phyloP scores from a whole-genome alignment of 2,797 vertebrate species.

The Rhinichthys osculus region DNA sequence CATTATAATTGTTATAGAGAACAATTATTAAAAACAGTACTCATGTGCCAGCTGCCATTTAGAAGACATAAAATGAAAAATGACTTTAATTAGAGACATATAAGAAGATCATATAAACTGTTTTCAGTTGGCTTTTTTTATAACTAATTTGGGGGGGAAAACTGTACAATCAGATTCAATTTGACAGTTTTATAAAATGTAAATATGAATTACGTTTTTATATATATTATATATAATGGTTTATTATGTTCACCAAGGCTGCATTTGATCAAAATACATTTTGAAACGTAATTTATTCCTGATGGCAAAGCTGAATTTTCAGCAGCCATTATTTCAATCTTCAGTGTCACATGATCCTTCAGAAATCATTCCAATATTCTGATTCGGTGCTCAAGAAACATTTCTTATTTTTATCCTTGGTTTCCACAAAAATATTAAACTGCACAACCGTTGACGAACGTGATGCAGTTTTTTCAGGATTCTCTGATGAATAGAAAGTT shows the following conservation, averaged over 20 bases:
- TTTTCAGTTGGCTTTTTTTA: background rate
- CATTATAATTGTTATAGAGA: slow-evolving; percentile 24
- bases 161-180: background rate
- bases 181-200: background rate
- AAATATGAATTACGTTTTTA: background rate
- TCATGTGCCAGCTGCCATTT: slow-evolving; percentile 31
- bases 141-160: background rate
- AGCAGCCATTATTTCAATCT: background rate
- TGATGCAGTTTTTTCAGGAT: background rate
- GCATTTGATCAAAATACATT: background rate
- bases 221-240: background rate
- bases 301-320: background rate
- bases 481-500: background rate
- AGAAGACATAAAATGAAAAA: background rate
- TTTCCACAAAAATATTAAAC: no score
- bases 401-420: background rate
- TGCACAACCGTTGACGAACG: no score
- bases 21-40: slow-evolving; percentile 48
- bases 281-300: background rate
- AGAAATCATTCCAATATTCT: background rate
- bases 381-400: background rate
- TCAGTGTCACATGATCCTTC: background rate
- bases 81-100: background rate
- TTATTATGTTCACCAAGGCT: background rate
- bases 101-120: background rate